Base-by-base conservation (phyloP, 1,140 invertebrate genomes). In the Campoletis sonorensis region DNA sequence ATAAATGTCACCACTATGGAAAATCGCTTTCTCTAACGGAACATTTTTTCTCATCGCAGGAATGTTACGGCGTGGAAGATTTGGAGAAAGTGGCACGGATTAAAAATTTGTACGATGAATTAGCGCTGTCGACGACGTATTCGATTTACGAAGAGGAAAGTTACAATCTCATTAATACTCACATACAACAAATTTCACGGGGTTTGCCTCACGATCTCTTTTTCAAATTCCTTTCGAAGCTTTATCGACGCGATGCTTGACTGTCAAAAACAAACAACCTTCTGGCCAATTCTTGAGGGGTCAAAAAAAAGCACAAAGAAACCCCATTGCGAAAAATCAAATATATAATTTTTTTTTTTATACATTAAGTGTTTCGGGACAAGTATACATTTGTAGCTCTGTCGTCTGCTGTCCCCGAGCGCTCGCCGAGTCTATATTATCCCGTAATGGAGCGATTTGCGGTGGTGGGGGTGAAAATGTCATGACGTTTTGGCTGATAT, bases 101-200 rank as follows among this genome's bases (percentile, higher is more conserved):
- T 4, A 98, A 96, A 90, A 90, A 95, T 51, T 89, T 98, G 0
- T 99, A 97, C 87, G 94, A 95, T 86, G 95, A 98, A 83, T 89
- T 99, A 1, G 94, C 95, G 81, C 87, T 99, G 26, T 94, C 95
- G 30, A 93, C 95, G 54, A 95, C 95, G 0, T 98, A 96, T 88
- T 93, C 94, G 0, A 94, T 95, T 26, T 98, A 97, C 85, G 98
- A 98, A 92, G 97, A 98, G 90, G 94, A 96, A 83, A 96, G 94
- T 37, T 97, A 96, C 85, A 96, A 97, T 88, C 92, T 96, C 81
- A 95, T 97, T 85, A 94, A 94, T 79, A 96, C 95, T 5, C 96
- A 97, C 89, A 97, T 98, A 86, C 96, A 97, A 88, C 96, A 97
- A 90, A 95, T 97, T 84, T 96, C 96, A 1, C 94, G 95, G 58